A percentile compares a stretch with the other conserved stretches of the same genome.
Evolutionary conservation across 2,888 invertebrate species (phyloP).

Genomic region (Miltochrista miniata): DNA sequence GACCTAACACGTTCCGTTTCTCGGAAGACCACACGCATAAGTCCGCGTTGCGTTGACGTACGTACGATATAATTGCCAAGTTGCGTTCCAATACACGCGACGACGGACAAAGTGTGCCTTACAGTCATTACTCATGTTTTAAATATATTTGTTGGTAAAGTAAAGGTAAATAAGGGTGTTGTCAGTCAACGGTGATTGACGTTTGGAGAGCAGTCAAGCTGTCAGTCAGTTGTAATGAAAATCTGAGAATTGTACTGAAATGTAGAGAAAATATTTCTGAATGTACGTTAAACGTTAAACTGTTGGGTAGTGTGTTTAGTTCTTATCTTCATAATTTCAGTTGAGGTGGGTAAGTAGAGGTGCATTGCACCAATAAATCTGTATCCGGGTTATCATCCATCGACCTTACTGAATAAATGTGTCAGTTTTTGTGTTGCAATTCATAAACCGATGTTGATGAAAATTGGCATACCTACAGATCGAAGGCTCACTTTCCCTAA

Average conservation of each 20-base stretch:
- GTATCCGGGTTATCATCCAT: no score
- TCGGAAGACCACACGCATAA: conserved; percentile 47
- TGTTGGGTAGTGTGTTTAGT: no score
- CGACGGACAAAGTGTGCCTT: conserved; percentile 31
- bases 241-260: background rate
- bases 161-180: conserved; percentile 19
- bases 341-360: no score
- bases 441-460: no score
- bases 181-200: conserved; percentile 30
- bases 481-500: no score
- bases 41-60: conserved; percentile 44
- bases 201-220: conserved; percentile 9
- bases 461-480: no score
- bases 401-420: no score
- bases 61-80: conserved; percentile 46
- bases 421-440: no score
- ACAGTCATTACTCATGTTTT: conserved; percentile 29
- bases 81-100: conserved; percentile 31
- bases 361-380: no score
- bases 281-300: background rate
- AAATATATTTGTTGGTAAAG: conserved; percentile 16
- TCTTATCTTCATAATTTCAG: no score
- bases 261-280: background rate
- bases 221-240: conserved; percentile 1
- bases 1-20: conserved; percentile 39